These are phyloP conservation scores for Eubucco bourcierii DNA, from an alignment of 2,113 vertebrate genomes.

Conservation along the genomic window DNA sequence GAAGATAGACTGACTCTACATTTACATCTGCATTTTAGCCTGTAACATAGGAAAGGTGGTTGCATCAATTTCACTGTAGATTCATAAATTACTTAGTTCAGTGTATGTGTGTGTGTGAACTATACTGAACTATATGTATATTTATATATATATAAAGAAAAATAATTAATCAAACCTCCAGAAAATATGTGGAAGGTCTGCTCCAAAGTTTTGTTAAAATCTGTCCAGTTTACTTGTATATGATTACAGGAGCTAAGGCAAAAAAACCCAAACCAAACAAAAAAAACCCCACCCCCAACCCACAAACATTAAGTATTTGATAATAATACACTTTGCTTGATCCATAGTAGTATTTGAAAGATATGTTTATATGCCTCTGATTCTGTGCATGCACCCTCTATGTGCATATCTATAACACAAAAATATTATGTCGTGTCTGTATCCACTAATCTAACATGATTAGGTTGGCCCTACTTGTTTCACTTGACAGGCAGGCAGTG, in stretches of 20 bases:
- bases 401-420: conserved; percentile 31
- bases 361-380: conserved; percentile 7
- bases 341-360: not conserved
- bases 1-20: not conserved
- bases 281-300: not conserved
- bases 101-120: no score
- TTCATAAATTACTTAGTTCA: not conserved
- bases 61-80: not conserved
- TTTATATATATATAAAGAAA: no score
- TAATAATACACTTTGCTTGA: not conserved
- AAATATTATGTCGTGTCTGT: conserved; percentile 51
- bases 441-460: conserved; percentile 61
- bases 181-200: not conserved
- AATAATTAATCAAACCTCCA: not conserved
- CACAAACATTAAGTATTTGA: not conserved
- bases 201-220: not conserved
- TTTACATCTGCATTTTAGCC: not conserved
- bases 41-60: not conserved
- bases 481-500: conserved; percentile 69
- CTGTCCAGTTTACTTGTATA: not conserved
- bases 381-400: not conserved
- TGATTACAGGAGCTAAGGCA: not conserved
- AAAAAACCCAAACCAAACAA: no score
- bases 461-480: conserved; percentile 68
- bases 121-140: no score